Percentiles rank a stretch among this genome's conserved stretches.
phyloP scores from a whole-genome alignment of 1,140 invertebrate genomes.

The Batillaria attramentaria region DNA sequence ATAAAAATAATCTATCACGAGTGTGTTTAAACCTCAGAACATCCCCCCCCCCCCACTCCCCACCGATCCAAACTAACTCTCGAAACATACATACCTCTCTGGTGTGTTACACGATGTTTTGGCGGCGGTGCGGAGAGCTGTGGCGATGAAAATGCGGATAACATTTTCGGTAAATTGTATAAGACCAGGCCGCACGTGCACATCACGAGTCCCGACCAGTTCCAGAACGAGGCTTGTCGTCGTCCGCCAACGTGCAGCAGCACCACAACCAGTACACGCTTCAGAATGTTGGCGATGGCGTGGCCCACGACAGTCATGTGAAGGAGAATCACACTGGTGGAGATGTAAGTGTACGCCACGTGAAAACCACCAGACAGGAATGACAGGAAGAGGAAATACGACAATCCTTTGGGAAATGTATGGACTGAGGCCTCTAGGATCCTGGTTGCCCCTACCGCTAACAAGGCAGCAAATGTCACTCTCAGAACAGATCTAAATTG shows the following conservation, averaged over 20 bases:
- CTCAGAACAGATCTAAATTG: background rate
- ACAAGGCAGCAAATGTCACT: background rate
- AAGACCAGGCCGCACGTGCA: too few relatives aligned
- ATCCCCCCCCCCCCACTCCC: too few relatives aligned
- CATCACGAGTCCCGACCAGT: slow-evolving; percentile 27
- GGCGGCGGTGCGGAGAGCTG: too few relatives aligned
- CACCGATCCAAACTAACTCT: too few relatives aligned
- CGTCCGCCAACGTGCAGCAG: slow-evolving; percentile 37
- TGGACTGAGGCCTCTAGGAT: background rate
- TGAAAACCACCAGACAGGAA: slow-evolving; percentile 35
- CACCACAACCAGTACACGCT: slow-evolving; percentile 38
- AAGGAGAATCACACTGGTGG: slow-evolving; percentile 39
- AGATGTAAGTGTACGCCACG: slow-evolving; percentile 42
- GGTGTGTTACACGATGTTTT: too few relatives aligned
- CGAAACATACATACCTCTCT: too few relatives aligned
- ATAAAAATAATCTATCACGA: too few relatives aligned
- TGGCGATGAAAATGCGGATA: too few relatives aligned
- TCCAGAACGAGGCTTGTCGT: slow-evolving; percentile 12
- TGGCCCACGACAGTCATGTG: slow-evolving; percentile 42
- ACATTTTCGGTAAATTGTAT: too few relatives aligned
- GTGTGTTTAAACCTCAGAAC: too few relatives aligned
- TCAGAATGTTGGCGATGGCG: slow-evolving; percentile 43
- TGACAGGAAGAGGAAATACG: background rate
- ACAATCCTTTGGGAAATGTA: background rate
- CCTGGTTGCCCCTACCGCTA: background rate